Evolutionary conservation across 2,113 vertebrate species (phyloP), one percentile per base, ranked within the genome.

Genomic region (Cebidichthys violaceus): DNA sequence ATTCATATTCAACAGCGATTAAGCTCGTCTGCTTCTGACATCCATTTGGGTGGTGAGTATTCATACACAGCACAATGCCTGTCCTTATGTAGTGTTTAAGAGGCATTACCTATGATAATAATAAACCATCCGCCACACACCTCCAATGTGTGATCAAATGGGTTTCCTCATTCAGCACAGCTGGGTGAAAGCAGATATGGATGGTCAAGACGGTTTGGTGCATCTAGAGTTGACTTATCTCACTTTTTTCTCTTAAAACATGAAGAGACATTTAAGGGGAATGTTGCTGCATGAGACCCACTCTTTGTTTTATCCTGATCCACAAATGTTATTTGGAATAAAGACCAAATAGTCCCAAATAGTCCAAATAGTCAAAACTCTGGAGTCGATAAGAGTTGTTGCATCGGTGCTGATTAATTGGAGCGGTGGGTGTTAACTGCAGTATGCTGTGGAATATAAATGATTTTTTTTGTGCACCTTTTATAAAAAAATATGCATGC

Each of bases 381-480:
- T 80, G 39, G 1, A 57, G 72, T 35, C 4, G 11, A 10, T 27
- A 54, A 69, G 14, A 43, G 55, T 57, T 57, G 18, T 18, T 73
- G 17, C 15, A 52, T 72, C 37, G 8, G 35, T 33, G 57, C 68
- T 78, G 54, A 75, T 70, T 60, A 64, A n/a, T 35, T 31, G 9
- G 27, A 15, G 22, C 0, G 4, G 47, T 55, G 62, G 54, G 29
- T 31, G 31, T 64, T 45, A 15, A 54, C 20, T 35, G 17, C 22
- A 24, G 59, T 6, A 7, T 62, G 31, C 29, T 55, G n/a, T n/a
- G 7, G 3, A 33, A 61, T 77, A 75, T 68, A 20, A 77, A 67
- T 80, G 47, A n/a, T n/a, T 69, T 74, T 68, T 55, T 2, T 29
- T 66, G 9, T 45, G 59, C 70, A 66, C 35, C 62, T 77, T 74